Conservation (phyloP, 2,797 vertebrate species). For the Crax fasciolata region DNA sequence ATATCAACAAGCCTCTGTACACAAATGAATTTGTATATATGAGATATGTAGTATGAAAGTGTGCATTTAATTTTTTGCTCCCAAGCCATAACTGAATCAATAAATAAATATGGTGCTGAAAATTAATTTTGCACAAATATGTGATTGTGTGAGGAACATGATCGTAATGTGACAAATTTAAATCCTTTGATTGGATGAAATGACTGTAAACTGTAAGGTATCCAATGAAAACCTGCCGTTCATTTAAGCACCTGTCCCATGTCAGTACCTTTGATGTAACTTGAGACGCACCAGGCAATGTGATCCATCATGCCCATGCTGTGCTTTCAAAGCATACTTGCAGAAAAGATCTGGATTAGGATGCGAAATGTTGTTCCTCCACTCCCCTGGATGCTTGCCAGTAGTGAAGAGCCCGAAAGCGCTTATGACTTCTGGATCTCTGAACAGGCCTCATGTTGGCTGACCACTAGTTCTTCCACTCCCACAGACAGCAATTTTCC, state of each 20-base stretch:
- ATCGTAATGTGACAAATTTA: rapidly evolving
- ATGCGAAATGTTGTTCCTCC: background rate
- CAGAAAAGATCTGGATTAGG: background rate
- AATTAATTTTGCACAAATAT: background rate
- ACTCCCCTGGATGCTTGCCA: background rate
- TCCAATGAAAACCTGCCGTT: background rate
- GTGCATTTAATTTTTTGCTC: background rate
- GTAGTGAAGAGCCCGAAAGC: background rate
- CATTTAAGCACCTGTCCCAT: background rate
- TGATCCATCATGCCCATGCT: background rate
- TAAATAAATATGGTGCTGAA: background rate
- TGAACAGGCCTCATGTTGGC: background rate
- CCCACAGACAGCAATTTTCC: background rate
- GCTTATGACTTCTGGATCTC: background rate
- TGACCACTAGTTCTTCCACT: background rate
- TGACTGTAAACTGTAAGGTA: background rate
- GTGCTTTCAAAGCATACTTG: background rate
- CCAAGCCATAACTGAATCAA: background rate
- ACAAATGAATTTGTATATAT: background rate
- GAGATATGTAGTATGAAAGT: background rate
- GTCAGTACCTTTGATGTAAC: background rate
- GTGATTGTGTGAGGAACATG: background rate
- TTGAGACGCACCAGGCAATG: background rate
- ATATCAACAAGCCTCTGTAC: background rate
- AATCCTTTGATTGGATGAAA: background rate